Conservation (phyloP, 2,113 vertebrate species). For the Okapia johnstoni region DNA sequence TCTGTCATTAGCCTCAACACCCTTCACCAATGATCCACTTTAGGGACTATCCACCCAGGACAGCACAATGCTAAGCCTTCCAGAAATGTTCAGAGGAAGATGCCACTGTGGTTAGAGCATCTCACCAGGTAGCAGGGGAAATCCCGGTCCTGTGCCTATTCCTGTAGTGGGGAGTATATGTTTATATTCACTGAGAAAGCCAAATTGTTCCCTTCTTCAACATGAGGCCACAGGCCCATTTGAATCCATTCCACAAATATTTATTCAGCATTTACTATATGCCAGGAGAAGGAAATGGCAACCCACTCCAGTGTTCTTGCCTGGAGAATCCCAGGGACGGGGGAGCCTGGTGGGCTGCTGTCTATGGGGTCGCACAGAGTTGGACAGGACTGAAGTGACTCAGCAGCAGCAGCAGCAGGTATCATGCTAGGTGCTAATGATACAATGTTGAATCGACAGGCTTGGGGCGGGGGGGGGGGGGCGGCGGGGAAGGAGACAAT, state of each 20-base stretch:
- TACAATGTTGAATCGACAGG: too few relatives aligned
- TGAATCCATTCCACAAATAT: neutral
- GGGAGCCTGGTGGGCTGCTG: too few relatives aligned
- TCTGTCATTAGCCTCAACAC: neutral
- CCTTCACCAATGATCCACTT: fast-evolving
- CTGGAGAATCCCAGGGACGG: too few relatives aligned
- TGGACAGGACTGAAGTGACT: too few relatives aligned
- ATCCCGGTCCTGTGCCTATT: neutral
- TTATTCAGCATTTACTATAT: neutral
- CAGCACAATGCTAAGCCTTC: neutral
- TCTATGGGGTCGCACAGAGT: too few relatives aligned
- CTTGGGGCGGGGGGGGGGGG: neutral
- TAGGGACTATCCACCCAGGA: neutral
- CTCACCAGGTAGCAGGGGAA: neutral
- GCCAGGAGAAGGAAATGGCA: neutral
- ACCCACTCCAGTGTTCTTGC: too few relatives aligned
- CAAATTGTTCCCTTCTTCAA: neutral
- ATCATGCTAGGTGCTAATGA: neutral
- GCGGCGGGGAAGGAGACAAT: neutral
- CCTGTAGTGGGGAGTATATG: too few relatives aligned
- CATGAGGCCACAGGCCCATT: neutral
- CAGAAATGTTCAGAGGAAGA: neutral
- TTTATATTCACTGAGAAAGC: neutral
- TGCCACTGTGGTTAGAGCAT: neutral
- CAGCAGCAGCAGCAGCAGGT: neutral